Conservation (phyloP, 1,140 invertebrate genomes). For the Caerostris darwini region DNA sequence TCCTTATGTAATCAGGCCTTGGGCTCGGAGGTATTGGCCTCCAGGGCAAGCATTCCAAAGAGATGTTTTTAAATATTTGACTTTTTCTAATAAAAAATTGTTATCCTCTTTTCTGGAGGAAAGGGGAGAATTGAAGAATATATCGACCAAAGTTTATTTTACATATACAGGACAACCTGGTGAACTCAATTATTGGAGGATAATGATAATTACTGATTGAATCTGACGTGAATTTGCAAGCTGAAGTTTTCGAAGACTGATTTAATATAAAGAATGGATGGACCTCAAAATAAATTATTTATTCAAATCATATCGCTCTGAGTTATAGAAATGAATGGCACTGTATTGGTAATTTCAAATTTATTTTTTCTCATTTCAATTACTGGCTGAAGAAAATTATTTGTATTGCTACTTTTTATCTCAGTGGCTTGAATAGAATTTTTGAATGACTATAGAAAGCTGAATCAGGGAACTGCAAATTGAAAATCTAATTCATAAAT, state of each 20-base stretch:
- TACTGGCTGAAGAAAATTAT: no score
- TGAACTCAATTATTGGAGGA: neutral
- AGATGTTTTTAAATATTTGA: slow-evolving; percentile 54
- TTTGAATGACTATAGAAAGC: no score
- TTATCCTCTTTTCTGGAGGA: neutral
- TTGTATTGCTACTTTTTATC: no score
- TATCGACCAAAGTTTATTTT: slow-evolving; percentile 25
- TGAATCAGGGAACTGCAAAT: no score
- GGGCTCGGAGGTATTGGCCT: neutral
- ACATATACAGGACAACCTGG: neutral
- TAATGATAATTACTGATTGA: slow-evolving; percentile 14
- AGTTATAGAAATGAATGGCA: neutral
- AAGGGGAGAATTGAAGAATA: neutral
- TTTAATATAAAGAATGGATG: neutral
- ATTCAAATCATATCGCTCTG: neutral
- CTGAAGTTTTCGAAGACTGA: neutral
- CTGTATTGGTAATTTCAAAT: neutral
- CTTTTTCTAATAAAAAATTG: slow-evolving; percentile 25
- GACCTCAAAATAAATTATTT: neutral
- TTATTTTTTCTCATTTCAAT: no score
- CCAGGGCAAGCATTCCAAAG: neutral
- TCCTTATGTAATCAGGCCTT: slow-evolving; percentile 50
- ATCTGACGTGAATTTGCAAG: neutral
- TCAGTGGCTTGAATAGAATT: no score
- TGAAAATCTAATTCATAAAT: no score